A percentile compares a stretch with the other conserved stretches of the same genome.
phyloP scores from a whole-genome alignment of 2,113 vertebrate genomes.

The Capreolus pygargus region DNA sequence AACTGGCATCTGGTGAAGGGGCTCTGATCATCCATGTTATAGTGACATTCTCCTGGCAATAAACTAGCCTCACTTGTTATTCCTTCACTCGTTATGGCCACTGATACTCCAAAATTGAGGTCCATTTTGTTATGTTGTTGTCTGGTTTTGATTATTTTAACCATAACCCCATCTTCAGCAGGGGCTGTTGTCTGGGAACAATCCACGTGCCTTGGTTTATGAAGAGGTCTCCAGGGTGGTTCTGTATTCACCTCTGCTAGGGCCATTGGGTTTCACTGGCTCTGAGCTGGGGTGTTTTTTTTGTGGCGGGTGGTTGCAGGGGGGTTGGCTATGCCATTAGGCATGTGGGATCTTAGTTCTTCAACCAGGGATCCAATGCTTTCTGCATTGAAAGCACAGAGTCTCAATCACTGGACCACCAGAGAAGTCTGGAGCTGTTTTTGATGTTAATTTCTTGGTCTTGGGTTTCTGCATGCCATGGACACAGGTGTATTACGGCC shows the following conservation, averaged over 20 bases:
- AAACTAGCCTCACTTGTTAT: not conserved
- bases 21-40: not conserved
- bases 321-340: not conserved
- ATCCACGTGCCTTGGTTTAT: not conserved
- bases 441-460: not conserved
- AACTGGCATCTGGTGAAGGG: not conserved
- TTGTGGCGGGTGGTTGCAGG: accelerated
- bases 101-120: not conserved
- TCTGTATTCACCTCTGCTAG: not conserved
- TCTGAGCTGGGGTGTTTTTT: not conserved
- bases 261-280: not conserved
- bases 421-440: not conserved
- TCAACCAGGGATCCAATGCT: not conserved
- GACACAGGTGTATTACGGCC: accelerated
- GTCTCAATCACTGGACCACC: not conserved
- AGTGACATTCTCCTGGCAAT: accelerated
- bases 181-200: not conserved
- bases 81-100: not conserved
- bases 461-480: not conserved
- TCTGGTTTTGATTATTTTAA: not conserved
- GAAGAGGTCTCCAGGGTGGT: not conserved
- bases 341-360: not conserved
- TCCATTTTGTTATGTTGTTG: not conserved
- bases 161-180: not conserved
- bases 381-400: not conserved